Evolutionary conservation across 2,888 invertebrate species (phyloP), one percentile per base, ranked within the genome.

Genomic region (Pandemis heparana): DNA sequence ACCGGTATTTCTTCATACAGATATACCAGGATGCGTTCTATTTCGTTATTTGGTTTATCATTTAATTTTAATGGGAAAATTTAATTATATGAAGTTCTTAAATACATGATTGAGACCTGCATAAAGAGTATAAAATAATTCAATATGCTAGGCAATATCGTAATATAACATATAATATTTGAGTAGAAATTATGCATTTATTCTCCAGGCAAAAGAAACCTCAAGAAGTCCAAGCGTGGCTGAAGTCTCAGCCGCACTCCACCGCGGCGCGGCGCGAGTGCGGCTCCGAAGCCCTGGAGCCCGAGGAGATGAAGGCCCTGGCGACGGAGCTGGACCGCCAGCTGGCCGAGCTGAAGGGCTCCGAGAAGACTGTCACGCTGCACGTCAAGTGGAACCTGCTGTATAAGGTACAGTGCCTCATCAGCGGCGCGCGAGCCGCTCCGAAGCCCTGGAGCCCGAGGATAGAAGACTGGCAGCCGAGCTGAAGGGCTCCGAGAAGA

Each of bases 381-480:
- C 96, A 97, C 85, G 97, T 98, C 59, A 97, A 97, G 83, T 98
- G 98, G 75, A 96, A 96, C 83, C 91, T 97, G 51, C 87, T 98
- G 0, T 97, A 95, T 84, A 96, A 96, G 95, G 97, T 96, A 56
- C 12, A 12, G 8, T 41, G 23, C 4, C 23, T 32, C 23, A 32
- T 32, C 9, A 41, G 64, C 95, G 96, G 0, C 95, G 96, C 32
- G 90, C 95, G 7, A 97, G 97, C 82, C 97, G 97, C 59, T 96
- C 96, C 0, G 95, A 96, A 32, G 95, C 95, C 0, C 88, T 98
- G 0, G 97, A 98, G 79, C 95, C 96, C 0, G 96, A 96, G 63
- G 95, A 95, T 72, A 87, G 79, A 86, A 85, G 67, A 83, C 84
- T 96, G 0, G 85, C 92, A 0, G 79, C 79, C 0, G 75, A 79